phyloP scores from a whole-genome alignment of 2,888 invertebrate genomes.

The Leucozona laternaria region DNA sequence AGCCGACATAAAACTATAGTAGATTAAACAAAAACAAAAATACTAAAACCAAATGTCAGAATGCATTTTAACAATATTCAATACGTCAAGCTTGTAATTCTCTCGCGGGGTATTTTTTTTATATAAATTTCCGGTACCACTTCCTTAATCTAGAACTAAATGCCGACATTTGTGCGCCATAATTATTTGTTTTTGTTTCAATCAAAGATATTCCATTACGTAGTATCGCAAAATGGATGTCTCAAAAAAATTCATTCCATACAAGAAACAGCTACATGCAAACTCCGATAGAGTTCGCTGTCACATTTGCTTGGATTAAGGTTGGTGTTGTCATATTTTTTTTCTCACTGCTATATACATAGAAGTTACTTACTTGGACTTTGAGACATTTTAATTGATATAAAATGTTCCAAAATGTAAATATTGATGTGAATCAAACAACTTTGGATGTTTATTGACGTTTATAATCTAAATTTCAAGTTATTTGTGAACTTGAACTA shows the following conservation, averaged over 20 bases:
- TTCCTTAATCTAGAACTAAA: neutral
- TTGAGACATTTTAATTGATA: slow-evolving; percentile 44
- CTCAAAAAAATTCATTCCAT: neutral
- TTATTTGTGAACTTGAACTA: neutral
- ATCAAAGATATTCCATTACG: neutral
- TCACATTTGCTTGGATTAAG: slow-evolving; percentile 29
- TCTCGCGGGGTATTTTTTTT: neutral
- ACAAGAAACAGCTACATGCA: neutral
- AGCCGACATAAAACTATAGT: neutral
- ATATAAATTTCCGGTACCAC: neutral
- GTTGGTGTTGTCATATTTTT: slow-evolving; percentile 39
- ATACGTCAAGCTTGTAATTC: neutral
- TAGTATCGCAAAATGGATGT: neutral
- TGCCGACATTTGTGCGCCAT: neutral
- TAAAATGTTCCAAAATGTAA: neutral
- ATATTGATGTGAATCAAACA: neutral
- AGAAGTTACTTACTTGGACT: slow-evolving; percentile 45
- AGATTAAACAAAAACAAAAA: neutral
- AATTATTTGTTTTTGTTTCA: neutral
- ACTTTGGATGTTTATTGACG: neutral
- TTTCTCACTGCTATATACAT: neutral
- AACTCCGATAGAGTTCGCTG: slow-evolving; percentile 42
- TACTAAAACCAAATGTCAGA: neutral
- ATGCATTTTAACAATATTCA: neutral
- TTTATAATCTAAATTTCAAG: neutral